Conservation (phyloP, 53 echinoderm and acorn worm genomes). For the Paracentrotus lividus region DNA sequence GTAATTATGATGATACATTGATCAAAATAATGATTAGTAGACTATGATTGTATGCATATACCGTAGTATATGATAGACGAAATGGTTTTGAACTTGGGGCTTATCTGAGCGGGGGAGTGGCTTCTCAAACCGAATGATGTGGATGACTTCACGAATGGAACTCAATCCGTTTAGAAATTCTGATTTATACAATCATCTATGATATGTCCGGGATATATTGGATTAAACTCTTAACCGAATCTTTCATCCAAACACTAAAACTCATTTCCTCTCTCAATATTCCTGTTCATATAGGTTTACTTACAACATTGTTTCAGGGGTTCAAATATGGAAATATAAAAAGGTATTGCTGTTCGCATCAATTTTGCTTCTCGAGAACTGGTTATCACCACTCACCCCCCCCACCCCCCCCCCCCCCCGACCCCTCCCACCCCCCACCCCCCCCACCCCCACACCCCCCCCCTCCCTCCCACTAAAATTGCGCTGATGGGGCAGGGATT, state of each 20-base stretch:
- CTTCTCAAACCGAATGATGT: not conserved
- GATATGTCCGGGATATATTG: not conserved
- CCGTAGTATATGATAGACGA: too few relatives aligned
- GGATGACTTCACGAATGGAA: not conserved
- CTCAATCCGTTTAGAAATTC: not conserved
- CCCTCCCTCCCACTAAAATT: not conserved
- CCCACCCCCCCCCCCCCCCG: too few relatives aligned
- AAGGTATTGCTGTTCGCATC: too few relatives aligned
- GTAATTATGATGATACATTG: too few relatives aligned
- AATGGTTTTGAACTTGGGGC: not conserved
- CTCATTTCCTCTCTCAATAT: not conserved
- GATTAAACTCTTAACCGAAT: not conserved
- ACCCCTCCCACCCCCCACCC: too few relatives aligned
- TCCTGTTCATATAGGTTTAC: not conserved
- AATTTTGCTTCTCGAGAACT: too few relatives aligned
- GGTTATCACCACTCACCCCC: too few relatives aligned
- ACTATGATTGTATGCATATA: too few relatives aligned
- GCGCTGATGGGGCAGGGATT: conserved; percentile 40
- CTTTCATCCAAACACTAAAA: not conserved
- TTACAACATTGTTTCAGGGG: too few relatives aligned
- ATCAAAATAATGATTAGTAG: too few relatives aligned
- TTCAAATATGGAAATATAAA: not conserved
- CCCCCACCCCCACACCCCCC: not conserved
- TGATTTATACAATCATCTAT: not conserved
- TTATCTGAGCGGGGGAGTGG: not conserved